These are phyloP conservation scores for Aphis craccivora DNA, from an alignment of 1,140 invertebrate species.

Conservation along the genomic window DNA sequence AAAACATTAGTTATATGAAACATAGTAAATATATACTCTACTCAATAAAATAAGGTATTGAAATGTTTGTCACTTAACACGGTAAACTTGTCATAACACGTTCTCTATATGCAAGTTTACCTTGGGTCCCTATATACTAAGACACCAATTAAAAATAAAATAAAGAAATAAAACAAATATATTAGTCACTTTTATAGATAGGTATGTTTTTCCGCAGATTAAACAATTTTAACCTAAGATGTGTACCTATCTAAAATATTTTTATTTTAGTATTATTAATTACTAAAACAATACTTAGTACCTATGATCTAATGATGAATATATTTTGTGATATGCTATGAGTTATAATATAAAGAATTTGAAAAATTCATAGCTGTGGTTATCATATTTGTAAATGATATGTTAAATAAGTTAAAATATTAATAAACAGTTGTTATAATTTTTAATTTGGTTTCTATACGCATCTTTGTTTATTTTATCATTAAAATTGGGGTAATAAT, in stretches of 20 bases:
- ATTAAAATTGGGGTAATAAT: neutral
- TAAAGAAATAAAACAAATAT: neutral
- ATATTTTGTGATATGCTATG: neutral
- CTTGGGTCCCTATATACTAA: constrained; percentile 18
- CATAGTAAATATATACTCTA: neutral
- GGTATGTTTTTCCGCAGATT: neutral
- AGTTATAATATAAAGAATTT: neutral
- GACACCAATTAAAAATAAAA: constrained; percentile 43
- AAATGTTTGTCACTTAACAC: constrained; percentile 28
- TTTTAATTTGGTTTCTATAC: neutral
- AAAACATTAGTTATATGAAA: neutral
- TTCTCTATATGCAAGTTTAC: neutral
- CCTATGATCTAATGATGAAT: no score
- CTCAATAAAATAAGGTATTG: neutral
- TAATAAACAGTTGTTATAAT: neutral
- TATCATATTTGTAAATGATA: neutral
- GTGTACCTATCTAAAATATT: neutral
- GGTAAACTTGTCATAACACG: constrained; percentile 24
- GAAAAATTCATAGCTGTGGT: neutral
- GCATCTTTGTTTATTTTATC: neutral
- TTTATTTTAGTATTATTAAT: neutral
- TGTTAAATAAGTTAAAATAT: neutral
- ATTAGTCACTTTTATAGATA: neutral
- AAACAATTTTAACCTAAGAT: neutral
- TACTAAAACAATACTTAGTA: no score